These are phyloP conservation scores for Coleophora deauratella DNA, from an alignment of 2,888 invertebrate genomes.

Conservation along the genomic window DNA sequence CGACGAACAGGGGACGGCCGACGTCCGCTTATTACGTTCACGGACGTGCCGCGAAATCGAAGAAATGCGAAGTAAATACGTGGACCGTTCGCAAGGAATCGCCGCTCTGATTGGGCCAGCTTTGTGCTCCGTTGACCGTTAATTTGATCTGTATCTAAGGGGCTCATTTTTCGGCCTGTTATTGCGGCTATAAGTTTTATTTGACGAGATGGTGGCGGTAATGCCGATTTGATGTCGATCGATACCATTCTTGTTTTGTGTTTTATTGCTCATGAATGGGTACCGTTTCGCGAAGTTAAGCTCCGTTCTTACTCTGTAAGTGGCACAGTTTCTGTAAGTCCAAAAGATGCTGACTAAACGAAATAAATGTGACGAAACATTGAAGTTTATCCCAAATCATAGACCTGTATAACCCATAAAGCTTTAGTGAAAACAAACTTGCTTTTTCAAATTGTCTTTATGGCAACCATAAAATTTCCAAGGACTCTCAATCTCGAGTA, in stretches of 20 bases:
- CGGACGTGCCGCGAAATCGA: conserved; percentile 72
- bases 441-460: too few species aligned
- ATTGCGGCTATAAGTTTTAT: conserved; percentile 54
- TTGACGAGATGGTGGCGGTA: conserved; percentile 23
- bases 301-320: too few species aligned
- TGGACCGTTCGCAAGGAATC: conserved; percentile 58
- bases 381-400: too few species aligned
- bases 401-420: too few species aligned
- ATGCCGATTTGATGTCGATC: background rate
- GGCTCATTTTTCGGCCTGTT: conserved; percentile 53
- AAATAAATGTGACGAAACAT: too few species aligned
- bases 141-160: conserved; percentile 64
- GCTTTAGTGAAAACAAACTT: too few species aligned
- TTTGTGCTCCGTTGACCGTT: conserved; percentile 66
- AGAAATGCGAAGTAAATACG: conserved; percentile 72
- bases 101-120: conserved; percentile 59
- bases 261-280: background rate
- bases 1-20: conserved; percentile 55
- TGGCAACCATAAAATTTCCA: too few species aligned
- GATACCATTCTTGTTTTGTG: too few species aligned
- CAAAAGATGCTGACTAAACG: too few species aligned
- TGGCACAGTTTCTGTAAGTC: too few species aligned
- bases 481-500: too few species aligned
- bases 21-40: conserved; percentile 67
- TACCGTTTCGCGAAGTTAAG: background rate